Evolutionary conservation across 2,113 vertebrate species (phyloP).

Genomic region (Ptilorrhoa leucosticta): DNA sequence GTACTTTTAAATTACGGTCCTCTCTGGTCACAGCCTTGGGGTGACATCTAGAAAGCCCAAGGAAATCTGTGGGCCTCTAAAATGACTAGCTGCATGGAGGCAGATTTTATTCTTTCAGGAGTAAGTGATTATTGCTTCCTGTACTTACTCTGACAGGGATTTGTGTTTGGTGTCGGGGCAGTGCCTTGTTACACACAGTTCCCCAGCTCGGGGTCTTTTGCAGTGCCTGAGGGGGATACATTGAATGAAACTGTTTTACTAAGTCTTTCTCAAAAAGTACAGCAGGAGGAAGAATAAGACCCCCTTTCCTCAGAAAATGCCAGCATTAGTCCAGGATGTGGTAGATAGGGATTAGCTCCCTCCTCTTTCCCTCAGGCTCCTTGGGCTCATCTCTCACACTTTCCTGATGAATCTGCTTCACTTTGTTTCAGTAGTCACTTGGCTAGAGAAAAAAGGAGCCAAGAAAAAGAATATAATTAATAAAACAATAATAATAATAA

Average conservation of each 20-base stretch:
- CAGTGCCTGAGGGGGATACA: neutral
- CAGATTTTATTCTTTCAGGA: neutral
- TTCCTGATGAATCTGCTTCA: neutral
- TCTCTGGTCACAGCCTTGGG: neutral
- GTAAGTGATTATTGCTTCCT: neutral
- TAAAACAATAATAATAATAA: neutral
- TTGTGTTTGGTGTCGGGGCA: rapidly evolving
- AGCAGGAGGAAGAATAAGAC: neutral
- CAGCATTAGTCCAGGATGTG: neutral
- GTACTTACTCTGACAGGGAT: neutral
- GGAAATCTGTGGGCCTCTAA: neutral
- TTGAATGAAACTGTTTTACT: neutral
- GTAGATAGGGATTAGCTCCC: neutral
- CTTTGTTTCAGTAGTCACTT: neutral
- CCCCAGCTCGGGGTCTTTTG: neutral
- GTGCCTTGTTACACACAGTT: neutral
- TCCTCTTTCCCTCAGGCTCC: neutral
- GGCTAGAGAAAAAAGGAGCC: neutral
- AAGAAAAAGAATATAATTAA: too few relatives aligned
- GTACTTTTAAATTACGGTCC: neutral
- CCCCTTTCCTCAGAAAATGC: neutral
- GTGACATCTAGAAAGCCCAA: neutral
- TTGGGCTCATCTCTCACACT: neutral
- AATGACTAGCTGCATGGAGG: neutral
- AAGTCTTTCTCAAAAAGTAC: neutral